phyloP scores from a whole-genome alignment of 2,888 invertebrate genomes.

The Apamea crenata region DNA sequence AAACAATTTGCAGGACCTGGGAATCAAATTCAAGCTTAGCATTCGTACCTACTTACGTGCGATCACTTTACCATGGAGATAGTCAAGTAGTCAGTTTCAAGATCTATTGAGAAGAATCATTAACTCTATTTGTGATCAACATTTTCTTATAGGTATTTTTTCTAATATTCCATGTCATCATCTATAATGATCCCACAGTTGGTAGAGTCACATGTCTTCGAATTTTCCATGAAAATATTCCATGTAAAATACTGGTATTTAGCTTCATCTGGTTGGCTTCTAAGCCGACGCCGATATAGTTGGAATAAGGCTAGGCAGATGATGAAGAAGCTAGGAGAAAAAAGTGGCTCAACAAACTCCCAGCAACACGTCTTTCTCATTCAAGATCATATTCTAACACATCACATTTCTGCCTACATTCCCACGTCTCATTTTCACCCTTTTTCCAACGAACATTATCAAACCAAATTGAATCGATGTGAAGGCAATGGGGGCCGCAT shows the following conservation, averaged over 20 bases:
- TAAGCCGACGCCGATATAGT: background rate
- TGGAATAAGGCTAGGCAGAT: background rate
- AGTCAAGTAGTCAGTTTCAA: background rate
- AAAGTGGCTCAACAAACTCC: background rate
- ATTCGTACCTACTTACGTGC: background rate
- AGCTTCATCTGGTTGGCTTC: background rate
- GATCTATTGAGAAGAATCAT: background rate
- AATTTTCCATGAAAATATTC: background rate
- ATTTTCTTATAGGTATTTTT: background rate
- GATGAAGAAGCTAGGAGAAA: too few relatives aligned
- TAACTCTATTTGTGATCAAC: background rate
- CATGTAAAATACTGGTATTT: background rate
- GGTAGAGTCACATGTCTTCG: too few relatives aligned
- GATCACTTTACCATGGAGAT: background rate
- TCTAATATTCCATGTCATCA: too few relatives aligned
- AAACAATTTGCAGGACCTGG: background rate
- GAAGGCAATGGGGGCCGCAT: conserved; percentile 56
- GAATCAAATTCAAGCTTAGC: background rate
- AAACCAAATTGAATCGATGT: conserved; percentile 30
- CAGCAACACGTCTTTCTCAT: too few relatives aligned
- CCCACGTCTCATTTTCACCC: background rate
- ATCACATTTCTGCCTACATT: background rate
- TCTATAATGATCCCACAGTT: too few relatives aligned
- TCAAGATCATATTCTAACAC: background rate
- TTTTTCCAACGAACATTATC: conserved; percentile 25